Evolutionary conservation across 2,888 invertebrate genomes (phyloP).

Genomic region (Drosophila suboccidentalis): DNA sequence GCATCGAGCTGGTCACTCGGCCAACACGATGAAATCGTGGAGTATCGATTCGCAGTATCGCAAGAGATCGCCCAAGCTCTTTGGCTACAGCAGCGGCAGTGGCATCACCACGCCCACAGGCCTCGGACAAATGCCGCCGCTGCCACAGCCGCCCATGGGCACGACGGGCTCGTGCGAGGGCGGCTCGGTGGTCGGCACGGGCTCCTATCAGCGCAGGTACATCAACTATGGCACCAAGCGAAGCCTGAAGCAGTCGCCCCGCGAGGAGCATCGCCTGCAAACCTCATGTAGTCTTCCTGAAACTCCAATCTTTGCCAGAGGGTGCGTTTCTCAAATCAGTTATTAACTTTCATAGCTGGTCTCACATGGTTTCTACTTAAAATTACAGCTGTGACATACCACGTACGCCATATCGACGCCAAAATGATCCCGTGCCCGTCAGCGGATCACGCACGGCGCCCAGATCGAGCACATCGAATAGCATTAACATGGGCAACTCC

Average conservation of each 20-base stretch:
- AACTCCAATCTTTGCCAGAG: slow-evolving; percentile 94
- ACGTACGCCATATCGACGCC: slow-evolving; percentile 91
- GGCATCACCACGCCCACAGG: slow-evolving; percentile 82
- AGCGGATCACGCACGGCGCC: slow-evolving; percentile 87
- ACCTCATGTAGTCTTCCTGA: slow-evolving; percentile 95
- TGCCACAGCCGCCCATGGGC: slow-evolving; percentile 60
- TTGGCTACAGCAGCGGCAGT: slow-evolving; percentile 86
- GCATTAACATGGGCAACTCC: slow-evolving; percentile 85
- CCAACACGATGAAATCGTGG: slow-evolving; percentile 92
- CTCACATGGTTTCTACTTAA: background rate
- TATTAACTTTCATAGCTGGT: too few relatives aligned
- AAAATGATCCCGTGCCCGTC: slow-evolving; percentile 85
- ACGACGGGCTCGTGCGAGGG: slow-evolving; percentile 57
- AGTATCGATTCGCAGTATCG: slow-evolving; percentile 94
- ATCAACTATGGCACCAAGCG: slow-evolving; percentile 85
- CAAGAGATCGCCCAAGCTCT: slow-evolving; percentile 87
- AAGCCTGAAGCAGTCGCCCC: slow-evolving; percentile 86
- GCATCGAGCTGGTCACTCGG: slow-evolving; percentile 87
- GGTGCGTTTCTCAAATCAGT: slow-evolving; percentile 81
- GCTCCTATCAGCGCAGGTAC: slow-evolving; percentile 86
- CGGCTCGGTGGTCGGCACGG: slow-evolving; percentile 81
- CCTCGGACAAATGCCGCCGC: slow-evolving; percentile 65
- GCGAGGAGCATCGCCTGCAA: slow-evolving; percentile 89
- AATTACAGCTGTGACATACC: slow-evolving; percentile 90
- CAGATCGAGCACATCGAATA: slow-evolving; percentile 86